Conservation (phyloP, 2,113 vertebrate genomes). For the Podarcis muralis region DNA sequence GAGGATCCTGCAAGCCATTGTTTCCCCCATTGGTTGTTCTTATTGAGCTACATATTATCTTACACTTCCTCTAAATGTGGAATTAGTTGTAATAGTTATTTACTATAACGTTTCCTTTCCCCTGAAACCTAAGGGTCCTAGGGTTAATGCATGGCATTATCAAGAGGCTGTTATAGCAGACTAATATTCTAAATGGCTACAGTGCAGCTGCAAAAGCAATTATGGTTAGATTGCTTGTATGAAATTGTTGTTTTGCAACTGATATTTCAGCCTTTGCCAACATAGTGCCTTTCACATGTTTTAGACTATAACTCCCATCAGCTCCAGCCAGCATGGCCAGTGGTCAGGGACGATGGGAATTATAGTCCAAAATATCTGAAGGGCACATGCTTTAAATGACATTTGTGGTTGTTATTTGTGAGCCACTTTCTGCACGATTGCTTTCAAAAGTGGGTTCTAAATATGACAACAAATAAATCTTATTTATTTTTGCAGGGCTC, state of each 20-base stretch:
- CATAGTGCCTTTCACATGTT: too few species aligned
- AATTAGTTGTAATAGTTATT: neutral
- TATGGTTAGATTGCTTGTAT: neutral
- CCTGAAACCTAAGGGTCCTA: neutral
- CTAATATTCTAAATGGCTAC: neutral
- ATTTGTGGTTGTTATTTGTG: too few species aligned
- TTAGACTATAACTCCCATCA: too few species aligned
- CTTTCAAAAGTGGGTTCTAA: too few species aligned
- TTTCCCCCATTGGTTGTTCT: neutral
- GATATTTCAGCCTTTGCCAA: neutral
- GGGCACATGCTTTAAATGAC: too few species aligned
- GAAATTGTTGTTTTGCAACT: neutral
- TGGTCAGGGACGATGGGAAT: too few species aligned
- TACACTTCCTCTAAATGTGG: neutral
- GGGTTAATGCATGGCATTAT: neutral
- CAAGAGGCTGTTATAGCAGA: neutral
- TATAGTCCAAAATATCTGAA: too few species aligned
- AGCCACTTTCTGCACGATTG: too few species aligned
- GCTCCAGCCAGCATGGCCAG: too few species aligned
- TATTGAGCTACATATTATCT: neutral
- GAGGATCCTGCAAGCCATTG: neutral
- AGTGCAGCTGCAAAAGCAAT: neutral
- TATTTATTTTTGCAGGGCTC: neutral
- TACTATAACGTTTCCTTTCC: neutral
- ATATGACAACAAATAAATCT: too few species aligned